phyloP scores from a whole-genome alignment of 2,888 invertebrate species.

The Drosophila rellima region DNA sequence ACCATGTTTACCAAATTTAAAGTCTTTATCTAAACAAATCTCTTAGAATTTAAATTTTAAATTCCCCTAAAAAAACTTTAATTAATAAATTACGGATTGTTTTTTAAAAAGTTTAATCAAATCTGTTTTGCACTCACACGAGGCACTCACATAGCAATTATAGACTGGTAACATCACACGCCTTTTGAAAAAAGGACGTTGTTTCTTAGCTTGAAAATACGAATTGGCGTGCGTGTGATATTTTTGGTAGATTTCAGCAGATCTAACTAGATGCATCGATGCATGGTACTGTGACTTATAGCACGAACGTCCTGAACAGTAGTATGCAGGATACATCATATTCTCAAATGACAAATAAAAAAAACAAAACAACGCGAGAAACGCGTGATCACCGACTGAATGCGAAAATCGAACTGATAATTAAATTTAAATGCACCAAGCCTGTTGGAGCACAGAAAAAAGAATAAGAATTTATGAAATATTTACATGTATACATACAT shows the following conservation, averaged over 20 bases:
- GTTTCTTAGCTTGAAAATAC: slow-evolving; percentile 21
- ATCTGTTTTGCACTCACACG: neutral
- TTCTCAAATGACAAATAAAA: neutral
- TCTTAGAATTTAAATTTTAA: too few species aligned
- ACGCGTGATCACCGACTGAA: slow-evolving; percentile 47
- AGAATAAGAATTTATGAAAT: slow-evolving; percentile 42
- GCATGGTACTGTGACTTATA: slow-evolving; percentile 39
- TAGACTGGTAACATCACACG: neutral
- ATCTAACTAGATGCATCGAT: slow-evolving; percentile 17
- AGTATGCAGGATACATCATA: slow-evolving; percentile 49
- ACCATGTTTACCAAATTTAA: too few species aligned
- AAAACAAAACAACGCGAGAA: neutral
- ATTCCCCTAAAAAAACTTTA: too few species aligned
- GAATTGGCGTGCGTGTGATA: slow-evolving; percentile 15
- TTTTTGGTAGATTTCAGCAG: slow-evolving; percentile 26
- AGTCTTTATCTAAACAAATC: too few species aligned
- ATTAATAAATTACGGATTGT: too few species aligned
- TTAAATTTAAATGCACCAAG: slow-evolving; percentile 47
- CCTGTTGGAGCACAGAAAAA: slow-evolving; percentile 41
- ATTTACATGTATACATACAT: slow-evolving; percentile 16
- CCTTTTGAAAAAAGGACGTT: slow-evolving; percentile 7
- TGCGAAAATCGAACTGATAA: slow-evolving; percentile 61
- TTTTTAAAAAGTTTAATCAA: neutral
- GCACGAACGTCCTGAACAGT: slow-evolving; percentile 14
- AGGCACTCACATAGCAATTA: slow-evolving; percentile 36